These are phyloP conservation scores for Pseudomugil gertrudae DNA, from an alignment of 2,797 vertebrate species.

Conservation along the genomic window DNA sequence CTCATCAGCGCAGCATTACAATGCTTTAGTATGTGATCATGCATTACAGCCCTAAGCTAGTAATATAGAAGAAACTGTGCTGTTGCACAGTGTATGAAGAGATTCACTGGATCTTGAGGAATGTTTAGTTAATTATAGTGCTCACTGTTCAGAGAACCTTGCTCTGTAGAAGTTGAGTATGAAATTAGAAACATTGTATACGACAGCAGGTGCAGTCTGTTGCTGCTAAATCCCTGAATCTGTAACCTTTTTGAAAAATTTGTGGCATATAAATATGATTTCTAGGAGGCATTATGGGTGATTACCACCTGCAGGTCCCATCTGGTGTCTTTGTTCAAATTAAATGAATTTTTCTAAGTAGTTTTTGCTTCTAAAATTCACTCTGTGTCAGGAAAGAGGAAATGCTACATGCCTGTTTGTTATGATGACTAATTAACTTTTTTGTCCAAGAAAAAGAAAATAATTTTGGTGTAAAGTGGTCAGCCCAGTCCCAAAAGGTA, in stretches of 20 bases:
- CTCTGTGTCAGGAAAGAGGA: not conserved
- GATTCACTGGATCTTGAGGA: not conserved
- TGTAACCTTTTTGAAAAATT: constrained; percentile 24
- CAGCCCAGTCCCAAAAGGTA: not conserved
- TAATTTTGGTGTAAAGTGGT: not conserved
- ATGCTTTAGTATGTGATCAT: constrained; percentile 28
- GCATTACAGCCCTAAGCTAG: constrained; percentile 25
- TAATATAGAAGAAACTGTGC: constrained; percentile 29
- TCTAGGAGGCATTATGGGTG: constrained; percentile 12
- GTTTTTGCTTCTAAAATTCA: not conserved
- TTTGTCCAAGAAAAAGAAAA: not conserved
- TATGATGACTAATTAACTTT: not conserved
- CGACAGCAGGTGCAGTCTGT: constrained; percentile 16
- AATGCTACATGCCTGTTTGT: not conserved
- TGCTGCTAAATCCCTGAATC: constrained; percentile 10
- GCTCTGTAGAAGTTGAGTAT: not conserved
- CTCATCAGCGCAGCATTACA: constrained; percentile 36
- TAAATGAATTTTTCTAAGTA: constrained; percentile 23
- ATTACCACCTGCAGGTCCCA: constrained; percentile 19
- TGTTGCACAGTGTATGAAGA: constrained; percentile 14
- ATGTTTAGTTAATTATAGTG: constrained; percentile 21
- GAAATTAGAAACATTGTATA: not conserved
- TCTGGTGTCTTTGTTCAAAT: constrained; percentile 13
- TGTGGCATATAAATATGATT: constrained; percentile 25
- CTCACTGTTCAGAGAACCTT: not conserved